These are phyloP conservation scores for Gymnogyps californianus DNA, from an alignment of 2,113 vertebrate genomes.

Conservation along the genomic window DNA sequence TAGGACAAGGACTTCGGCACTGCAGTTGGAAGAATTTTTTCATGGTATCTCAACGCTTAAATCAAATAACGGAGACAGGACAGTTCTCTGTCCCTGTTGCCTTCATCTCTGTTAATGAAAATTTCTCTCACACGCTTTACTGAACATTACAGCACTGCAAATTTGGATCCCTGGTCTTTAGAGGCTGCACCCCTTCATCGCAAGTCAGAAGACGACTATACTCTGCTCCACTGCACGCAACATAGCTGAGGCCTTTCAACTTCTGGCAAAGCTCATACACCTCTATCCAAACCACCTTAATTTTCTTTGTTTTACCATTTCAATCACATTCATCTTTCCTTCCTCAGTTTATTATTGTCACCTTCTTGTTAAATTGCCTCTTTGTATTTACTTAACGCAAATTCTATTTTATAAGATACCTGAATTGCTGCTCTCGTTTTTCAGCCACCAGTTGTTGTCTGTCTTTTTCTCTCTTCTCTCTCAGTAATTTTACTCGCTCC, in stretches of 20 bases:
- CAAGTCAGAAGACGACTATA: not conserved
- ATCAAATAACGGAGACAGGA: no score
- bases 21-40: not conserved
- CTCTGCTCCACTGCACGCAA: not conserved
- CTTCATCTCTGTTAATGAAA: not conserved
- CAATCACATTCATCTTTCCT: not conserved
- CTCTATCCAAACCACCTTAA: not conserved
- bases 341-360: not conserved
- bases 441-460: conserved; percentile 77
- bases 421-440: conserved; percentile 88
- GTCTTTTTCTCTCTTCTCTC: conserved; percentile 79
- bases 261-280: not conserved
- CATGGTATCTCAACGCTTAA: not conserved
- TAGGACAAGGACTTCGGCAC: not conserved
- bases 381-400: not conserved
- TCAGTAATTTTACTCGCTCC: conserved; percentile 70
- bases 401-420: conserved; percentile 64
- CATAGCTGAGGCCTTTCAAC: not conserved
- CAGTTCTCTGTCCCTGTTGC: not conserved
- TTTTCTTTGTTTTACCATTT: not conserved
- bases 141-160: not conserved
- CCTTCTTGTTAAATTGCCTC: not conserved
- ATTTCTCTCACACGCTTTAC: not conserved
- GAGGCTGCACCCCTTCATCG: not conserved
- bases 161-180: not conserved